Conservation (phyloP, 2,888 invertebrate genomes). For the Synanthedon vespiformis region DNA sequence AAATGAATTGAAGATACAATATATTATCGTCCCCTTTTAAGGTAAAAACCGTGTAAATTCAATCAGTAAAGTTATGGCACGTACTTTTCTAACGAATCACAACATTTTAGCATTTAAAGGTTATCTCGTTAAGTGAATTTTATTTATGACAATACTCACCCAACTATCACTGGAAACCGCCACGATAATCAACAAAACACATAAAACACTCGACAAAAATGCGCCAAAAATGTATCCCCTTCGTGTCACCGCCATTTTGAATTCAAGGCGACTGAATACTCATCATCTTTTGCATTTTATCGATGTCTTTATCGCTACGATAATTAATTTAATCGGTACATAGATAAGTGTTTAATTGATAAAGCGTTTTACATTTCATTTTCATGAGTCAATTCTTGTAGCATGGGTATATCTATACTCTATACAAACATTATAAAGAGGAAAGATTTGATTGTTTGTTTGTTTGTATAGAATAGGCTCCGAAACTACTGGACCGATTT, state of each 20-base stretch:
- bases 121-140: too few species aligned
- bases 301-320: not conserved
- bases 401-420: too few species aligned
- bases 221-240: constrained; percentile 52
- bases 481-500: too few species aligned
- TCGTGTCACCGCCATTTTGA: constrained; percentile 54
- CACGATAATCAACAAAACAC: constrained; percentile 42
- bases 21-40: too few species aligned
- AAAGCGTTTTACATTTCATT: not conserved
- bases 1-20: too few species aligned
- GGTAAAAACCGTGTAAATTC: too few species aligned
- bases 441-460: too few species aligned
- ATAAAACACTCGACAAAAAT: constrained; percentile 43
- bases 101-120: too few species aligned
- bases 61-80: too few species aligned
- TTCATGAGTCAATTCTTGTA: not conserved
- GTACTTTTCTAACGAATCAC: too few species aligned
- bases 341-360: not conserved
- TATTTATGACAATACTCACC: constrained; percentile 31
- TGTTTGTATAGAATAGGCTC: too few species aligned
- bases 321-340: not conserved
- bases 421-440: too few species aligned
- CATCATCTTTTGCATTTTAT: not conserved
- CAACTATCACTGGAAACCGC: constrained; percentile 53
- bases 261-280: not conserved